Base-by-base conservation (phyloP, 2,113 vertebrate species). In the Channa argus region DNA sequence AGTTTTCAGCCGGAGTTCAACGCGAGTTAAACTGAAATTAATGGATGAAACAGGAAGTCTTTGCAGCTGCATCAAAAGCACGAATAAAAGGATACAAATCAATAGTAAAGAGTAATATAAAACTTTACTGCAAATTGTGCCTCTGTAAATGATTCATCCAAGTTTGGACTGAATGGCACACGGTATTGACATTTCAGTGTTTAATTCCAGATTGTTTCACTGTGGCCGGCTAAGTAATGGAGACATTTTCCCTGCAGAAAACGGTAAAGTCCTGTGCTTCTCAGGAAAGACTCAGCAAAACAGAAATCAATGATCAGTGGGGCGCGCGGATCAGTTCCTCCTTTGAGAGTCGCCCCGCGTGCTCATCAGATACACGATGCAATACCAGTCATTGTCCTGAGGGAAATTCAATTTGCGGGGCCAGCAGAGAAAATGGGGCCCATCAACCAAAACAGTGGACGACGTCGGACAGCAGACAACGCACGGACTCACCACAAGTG, bases 391-490 rank as follows among this genome's bases (percentile, higher is more conserved):
- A 62, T 68, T 43, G 65, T 77, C 79, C 74, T 43, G 56, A 45
- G 54, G 83, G 86, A 60, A 80, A 86, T 84, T 78, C 63, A 83
- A 74, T 88, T 79, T 85, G 56, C 65, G 58, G 36, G 24, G 55
- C 33, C 78, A 6, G 58, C 1, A 3, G 63, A 74, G 77, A 77
- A 64, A 77, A 56, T 71, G 15, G 44, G 44, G 64, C 62, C 59
- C 53, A 66, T 78, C 80, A 67, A 52, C 61, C 36, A 53, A 0
- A 41, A 47, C 47, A 14, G 61, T 58, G 51, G 15, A 50, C 13
- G 6, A 10, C 39, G 24, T 9, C 24, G 36, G 69, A 56, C 47
- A 44, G 53, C 37, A 41, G 9, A 45, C 50, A 45, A 55, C 38
- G 39, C 44, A 5, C 11, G 4, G 7, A 10, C 37, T 52, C 6